Base-by-base conservation (phyloP, 2,797 vertebrate genomes). In the Crax fasciolata region DNA sequence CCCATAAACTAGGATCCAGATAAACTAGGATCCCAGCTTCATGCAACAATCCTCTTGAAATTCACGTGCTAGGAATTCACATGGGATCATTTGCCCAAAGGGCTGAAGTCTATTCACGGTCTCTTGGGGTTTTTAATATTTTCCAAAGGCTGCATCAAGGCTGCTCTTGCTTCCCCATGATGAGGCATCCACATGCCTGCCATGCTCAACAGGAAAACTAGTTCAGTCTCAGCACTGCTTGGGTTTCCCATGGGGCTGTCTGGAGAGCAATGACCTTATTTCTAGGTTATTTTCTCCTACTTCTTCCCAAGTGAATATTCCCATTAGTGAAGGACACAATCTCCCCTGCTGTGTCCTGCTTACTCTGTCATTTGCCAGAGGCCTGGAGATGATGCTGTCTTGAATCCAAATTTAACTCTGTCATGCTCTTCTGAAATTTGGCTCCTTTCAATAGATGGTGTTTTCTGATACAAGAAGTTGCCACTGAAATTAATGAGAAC, bases 221-320 rank as follows among this genome's bases (percentile, higher is more conserved):
- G 84, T 66, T 89, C 92, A 80, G 23, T 23, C 43, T 85, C 54
- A 72, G 91, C 81, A n/a, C 51, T 74, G 7, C 65, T 11, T 12
- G 35, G 59, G 49, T 11, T 15, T 25, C 89, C 78, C 68, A 9
- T 5, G 49, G 61, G 81, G 82, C 51, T 58, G 23, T 39, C 66
- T 78, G 89, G 52, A 58, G 35, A 83, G 23, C 1, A 2, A 10
- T 81, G 93, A 59, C 91, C 87, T 89, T 94, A 62, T 93, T 96
- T 87, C 87, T 84, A 68, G 54, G 82, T 85, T 95, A 94, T 96
- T 96, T 87, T 93, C 82, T 94, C 41, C 82, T 78, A 9, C 51
- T 78, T 21, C 67, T 91, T 95, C 94, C 89, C 92, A 63, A 24
- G 89, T 15, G 89, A 66, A 72, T 84, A n/a, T 83, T 89, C 32